These are phyloP conservation scores for Caenorhabditis doughertyi DNA, from an alignment of 2,888 invertebrate species.

Conservation along the genomic window DNA sequence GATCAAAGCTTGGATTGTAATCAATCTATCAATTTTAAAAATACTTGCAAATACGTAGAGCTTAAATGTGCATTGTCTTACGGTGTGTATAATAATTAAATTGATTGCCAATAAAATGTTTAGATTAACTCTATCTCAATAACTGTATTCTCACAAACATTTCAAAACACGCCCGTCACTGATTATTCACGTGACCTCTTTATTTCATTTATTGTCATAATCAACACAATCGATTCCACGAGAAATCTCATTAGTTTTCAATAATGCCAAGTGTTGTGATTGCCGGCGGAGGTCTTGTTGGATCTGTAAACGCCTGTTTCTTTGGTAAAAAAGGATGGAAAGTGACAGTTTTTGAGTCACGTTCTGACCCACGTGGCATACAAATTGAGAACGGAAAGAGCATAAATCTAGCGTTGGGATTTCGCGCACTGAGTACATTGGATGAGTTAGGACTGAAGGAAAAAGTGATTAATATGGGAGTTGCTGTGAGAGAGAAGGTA, in stretches of 20 bases:
- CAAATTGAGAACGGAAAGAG: constrained; percentile 90
- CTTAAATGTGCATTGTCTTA: neutral
- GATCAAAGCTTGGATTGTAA: constrained; percentile 21
- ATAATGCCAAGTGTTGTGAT: constrained; percentile 75
- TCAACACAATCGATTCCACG: neutral
- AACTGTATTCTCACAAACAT: too few species aligned
- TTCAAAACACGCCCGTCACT: neutral
- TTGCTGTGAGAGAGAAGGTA: constrained; percentile 90
- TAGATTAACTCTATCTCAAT: too few species aligned
- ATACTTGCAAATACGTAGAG: neutral
- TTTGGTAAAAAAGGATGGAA: constrained; percentile 90
- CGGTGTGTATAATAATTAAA: neutral
- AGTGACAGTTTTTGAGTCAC: constrained; percentile 91
- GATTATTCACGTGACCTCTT: neutral
- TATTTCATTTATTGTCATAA: neutral
- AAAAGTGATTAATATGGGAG: constrained; percentile 86
- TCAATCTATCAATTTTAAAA: neutral
- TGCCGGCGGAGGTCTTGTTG: constrained; percentile 86
- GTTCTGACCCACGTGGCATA: constrained; percentile 89
- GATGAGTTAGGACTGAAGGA: constrained; percentile 90
- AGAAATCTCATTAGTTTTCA: neutral
- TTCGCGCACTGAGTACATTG: constrained; percentile 90
- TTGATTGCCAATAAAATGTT: neutral
- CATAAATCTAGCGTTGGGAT: constrained; percentile 94
- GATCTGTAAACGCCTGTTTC: constrained; percentile 91